These are phyloP conservation scores for Mesorhabditis belari DNA, from an alignment of 2,888 invertebrate species.

Conservation along the genomic window DNA sequence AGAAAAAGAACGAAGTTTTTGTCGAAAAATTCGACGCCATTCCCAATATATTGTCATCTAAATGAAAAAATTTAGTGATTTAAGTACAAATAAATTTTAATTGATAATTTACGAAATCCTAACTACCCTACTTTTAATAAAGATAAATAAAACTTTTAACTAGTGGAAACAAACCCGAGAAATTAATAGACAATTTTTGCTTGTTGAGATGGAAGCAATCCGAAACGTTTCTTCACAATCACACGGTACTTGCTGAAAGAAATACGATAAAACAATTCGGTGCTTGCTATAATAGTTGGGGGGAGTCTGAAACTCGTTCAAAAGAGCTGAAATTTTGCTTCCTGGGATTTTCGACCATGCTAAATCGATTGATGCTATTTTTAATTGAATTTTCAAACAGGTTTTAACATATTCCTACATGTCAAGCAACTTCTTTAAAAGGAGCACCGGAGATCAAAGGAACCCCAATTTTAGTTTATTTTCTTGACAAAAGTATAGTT, in stretches of 20 bases:
- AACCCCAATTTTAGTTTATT: too few species aligned
- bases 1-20: slow-evolving; percentile 31
- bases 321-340: too few species aligned
- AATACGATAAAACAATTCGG: too few species aligned
- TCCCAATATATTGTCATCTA: slow-evolving; percentile 32
- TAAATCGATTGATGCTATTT: too few species aligned
- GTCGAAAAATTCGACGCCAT: slow-evolving; percentile 34
- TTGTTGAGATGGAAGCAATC: slow-evolving; percentile 76
- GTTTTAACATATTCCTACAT: too few species aligned
- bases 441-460: too few species aligned
- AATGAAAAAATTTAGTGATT: background rate
- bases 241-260: slow-evolving; percentile 70
- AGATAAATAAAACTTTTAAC: background rate
- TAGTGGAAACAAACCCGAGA: background rate
- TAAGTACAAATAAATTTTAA: background rate
- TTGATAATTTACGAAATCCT: background rate
- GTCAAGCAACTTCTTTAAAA: too few species aligned
- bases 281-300: too few species aligned
- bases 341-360: too few species aligned
- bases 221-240: slow-evolving; percentile 80
- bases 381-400: too few species aligned
- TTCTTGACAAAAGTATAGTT: too few species aligned
- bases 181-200: slow-evolving; percentile 56
- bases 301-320: too few species aligned
- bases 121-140: background rate